Evolutionary conservation across 2,888 invertebrate genomes (phyloP), one percentile per base, ranked within the genome.

Genomic region (Drosophila suboccidentalis): DNA sequence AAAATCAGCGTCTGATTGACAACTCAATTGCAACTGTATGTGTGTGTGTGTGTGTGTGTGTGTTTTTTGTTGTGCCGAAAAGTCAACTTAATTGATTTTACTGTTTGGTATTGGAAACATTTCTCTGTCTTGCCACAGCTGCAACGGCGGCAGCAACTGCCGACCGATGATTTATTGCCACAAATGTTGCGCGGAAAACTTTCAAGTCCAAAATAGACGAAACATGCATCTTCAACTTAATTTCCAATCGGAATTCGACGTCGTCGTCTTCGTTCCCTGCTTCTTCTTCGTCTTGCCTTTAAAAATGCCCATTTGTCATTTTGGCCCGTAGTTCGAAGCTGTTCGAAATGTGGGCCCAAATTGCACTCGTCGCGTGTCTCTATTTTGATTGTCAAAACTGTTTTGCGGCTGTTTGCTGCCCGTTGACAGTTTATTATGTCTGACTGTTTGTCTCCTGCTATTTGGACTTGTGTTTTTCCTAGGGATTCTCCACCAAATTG

Each of bases 371-470:
- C 80, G 76, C 71, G 75, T 79, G 80, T 83, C 87, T 87, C 73
- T 87, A 67, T 82, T 83, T 89, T 66, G 80, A 75, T 72, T 81
- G 88, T 85, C 89, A 75, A 76, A 78, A 79, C 70, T 73, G 78
- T 72, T 79, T 72, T 82, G 89, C 82, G 78, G 83, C 83, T 88
- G 80, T 54, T 63, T 74, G 64, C 77, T 80, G 51, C 60, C 57
- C 65, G 77, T 57, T 90, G 88, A 90, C 88, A 82, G 80, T 90
- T 90, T 89, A 89, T 87, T 84, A 90, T 83, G 85, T 85, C 80
- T 85, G 85, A 80, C 81, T 84, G 75, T 88, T 81, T 79, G 84
- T 75, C 78, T 59, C 50, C 36, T 43, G 39, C 39, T 32, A 50
- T 50, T 50, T 58, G 17, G 53, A 55, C 47, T 66, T 50, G 72